These are phyloP conservation scores for Nomada goodeniana DNA, from an alignment of 2,888 invertebrate genomes.

Conservation along the genomic window DNA sequence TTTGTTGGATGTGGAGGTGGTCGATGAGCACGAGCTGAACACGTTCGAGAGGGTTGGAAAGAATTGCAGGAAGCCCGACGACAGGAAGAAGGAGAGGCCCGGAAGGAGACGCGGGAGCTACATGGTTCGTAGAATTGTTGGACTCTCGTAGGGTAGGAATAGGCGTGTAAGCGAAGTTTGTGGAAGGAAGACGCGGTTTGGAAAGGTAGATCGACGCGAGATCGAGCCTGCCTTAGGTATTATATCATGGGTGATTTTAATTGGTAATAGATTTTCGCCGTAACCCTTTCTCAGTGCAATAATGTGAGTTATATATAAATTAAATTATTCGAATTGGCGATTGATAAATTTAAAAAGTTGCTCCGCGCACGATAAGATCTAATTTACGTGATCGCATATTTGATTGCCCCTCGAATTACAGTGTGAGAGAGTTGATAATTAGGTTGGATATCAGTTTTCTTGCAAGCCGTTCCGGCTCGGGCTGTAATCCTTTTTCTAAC, in stretches of 20 bases:
- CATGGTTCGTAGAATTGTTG: slow-evolving; percentile 78
- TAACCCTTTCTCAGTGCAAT: not conserved
- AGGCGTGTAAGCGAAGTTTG: not conserved
- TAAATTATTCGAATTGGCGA: too few relatives aligned
- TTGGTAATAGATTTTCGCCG: not conserved
- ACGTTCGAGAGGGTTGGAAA: slow-evolving; percentile 76
- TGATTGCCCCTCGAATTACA: not conserved
- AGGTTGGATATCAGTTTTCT: not conserved
- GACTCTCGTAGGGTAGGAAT: not conserved
- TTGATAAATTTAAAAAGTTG: too few relatives aligned
- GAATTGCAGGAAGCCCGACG: slow-evolving; percentile 69
- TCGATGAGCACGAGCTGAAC: slow-evolving; percentile 63
- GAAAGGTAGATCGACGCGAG: too few relatives aligned
- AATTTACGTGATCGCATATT: not conserved
- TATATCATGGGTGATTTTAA: not conserved
- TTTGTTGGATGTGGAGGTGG: slow-evolving; percentile 84
- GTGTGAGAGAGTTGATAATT: not conserved
- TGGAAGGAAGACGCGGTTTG: too few relatives aligned
- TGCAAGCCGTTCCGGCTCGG: not conserved
- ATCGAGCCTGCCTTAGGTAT: too few relatives aligned
- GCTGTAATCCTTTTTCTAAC: not conserved
- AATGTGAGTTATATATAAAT: too few relatives aligned
- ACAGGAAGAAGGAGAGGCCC: slow-evolving; percentile 73
- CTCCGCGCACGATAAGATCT: too few relatives aligned
- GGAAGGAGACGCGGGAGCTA: slow-evolving; percentile 80